phyloP scores from a whole-genome alignment of 2,113 vertebrate genomes.

The Stercorarius parasiticus region DNA sequence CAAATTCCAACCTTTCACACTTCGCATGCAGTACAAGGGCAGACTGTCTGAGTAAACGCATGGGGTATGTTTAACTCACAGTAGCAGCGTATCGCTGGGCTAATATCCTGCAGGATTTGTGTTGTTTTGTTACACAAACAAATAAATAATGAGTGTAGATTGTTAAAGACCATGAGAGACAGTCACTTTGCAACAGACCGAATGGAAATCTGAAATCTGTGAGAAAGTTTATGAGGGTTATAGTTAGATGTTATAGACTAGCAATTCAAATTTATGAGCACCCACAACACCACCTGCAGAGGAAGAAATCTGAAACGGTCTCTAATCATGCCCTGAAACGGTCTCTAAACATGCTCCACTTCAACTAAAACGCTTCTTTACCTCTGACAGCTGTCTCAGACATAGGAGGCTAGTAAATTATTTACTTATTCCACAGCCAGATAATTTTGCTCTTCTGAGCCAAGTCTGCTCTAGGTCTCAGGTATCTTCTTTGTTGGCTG shows the following conservation, averaged over 20 bases:
- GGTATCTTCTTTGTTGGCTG: neutral
- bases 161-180: neutral
- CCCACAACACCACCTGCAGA: neutral
- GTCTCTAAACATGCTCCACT: neutral
- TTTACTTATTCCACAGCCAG: neutral
- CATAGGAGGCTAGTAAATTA: neutral
- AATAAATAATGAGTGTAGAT: neutral
- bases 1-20: neutral
- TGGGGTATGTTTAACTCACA: neutral
- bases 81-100: neutral
- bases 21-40: neutral
- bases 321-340: neutral
- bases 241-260: neutral
- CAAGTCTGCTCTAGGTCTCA: neutral
- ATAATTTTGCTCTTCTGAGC: neutral
- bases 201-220: neutral
- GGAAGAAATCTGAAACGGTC: neutral
- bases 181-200: neutral
- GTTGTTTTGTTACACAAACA: neutral
- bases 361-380: neutral
- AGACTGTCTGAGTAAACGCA: neutral
- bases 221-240: neutral
- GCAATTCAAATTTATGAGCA: slow-evolving; percentile 25
- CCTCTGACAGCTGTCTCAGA: neutral
- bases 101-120: neutral